phyloP scores from a whole-genome alignment of 1,140 invertebrate species.

The Atta texana region DNA sequence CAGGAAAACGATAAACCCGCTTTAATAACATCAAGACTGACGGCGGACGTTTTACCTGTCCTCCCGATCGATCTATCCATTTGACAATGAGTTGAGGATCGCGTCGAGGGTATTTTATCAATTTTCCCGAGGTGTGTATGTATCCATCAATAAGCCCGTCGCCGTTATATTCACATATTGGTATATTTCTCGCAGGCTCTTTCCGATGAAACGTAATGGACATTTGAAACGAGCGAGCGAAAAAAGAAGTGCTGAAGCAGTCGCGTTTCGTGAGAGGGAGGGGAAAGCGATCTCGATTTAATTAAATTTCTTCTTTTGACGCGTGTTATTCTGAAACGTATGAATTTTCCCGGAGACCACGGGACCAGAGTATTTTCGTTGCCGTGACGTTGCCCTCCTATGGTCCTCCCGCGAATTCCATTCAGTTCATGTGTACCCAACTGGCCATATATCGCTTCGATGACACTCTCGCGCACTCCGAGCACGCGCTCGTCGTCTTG shows the following conservation, averaged over 20 bases:
- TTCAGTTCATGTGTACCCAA: not conserved
- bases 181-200: constrained; percentile 16
- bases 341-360: not conserved
- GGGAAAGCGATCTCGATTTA: not conserved
- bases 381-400: not conserved
- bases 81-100: not conserved
- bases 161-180: constrained; percentile 6
- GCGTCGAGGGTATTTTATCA: constrained; percentile 35
- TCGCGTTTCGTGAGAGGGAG: too few species aligned
- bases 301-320: constrained; percentile 16
- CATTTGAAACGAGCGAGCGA: constrained; percentile 8
- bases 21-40: constrained; percentile 21
- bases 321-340: not conserved
- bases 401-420: not conserved
- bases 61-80: not conserved
- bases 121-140: constrained; percentile 33
- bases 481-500: not conserved
- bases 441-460: not conserved
- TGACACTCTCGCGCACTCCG: not conserved
- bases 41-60: not conserved
- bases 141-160: constrained; percentile 28
- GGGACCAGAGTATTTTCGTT: not conserved
- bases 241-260: not conserved
- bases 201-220: constrained; percentile 4
- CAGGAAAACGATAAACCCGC: constrained; percentile 14